Evolutionary conservation across 1,140 invertebrate genomes (phyloP).

Genomic region (Eupristina koningsbergeri): DNA sequence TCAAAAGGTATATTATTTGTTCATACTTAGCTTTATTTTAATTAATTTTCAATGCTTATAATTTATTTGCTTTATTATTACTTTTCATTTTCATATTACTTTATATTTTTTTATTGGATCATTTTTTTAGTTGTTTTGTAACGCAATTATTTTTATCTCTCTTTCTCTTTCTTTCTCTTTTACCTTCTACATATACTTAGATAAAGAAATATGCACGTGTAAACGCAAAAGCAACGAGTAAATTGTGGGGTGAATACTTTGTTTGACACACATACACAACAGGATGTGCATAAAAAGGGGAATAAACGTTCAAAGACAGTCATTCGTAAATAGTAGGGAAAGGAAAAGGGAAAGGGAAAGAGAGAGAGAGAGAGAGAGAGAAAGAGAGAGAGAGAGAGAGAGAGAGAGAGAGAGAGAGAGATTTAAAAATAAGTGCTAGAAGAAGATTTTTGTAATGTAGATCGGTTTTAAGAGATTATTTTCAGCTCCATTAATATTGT

Average conservation of each 20-base stretch:
- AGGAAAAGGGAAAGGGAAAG: not conserved
- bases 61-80: no score
- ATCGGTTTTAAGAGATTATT: slow-evolving; percentile 58
- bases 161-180: not conserved
- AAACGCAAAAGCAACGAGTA: slow-evolving; percentile 58
- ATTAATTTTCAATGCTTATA: not conserved
- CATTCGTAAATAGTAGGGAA: slow-evolving; percentile 9
- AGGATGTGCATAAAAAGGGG: slow-evolving; percentile 4
- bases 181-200: not conserved
- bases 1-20: not conserved
- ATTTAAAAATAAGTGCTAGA: slow-evolving; percentile 33
- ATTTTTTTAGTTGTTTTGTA: not conserved
- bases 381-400: not conserved
- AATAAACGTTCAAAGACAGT: slow-evolving; percentile 13
- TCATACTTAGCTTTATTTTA: not conserved
- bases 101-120: not conserved
- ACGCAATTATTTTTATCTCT: not conserved
- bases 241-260: slow-evolving; percentile 65
- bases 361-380: not conserved
- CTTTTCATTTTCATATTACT: no score
- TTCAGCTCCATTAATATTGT: slow-evolving; percentile 62
- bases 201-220: not conserved
- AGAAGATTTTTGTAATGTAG: slow-evolving; percentile 49
- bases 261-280: slow-evolving; percentile 22
- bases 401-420: slow-evolving; percentile 26